Base-by-base conservation (phyloP, 1,140 invertebrate species). In the Atta cephalotes region DNA sequence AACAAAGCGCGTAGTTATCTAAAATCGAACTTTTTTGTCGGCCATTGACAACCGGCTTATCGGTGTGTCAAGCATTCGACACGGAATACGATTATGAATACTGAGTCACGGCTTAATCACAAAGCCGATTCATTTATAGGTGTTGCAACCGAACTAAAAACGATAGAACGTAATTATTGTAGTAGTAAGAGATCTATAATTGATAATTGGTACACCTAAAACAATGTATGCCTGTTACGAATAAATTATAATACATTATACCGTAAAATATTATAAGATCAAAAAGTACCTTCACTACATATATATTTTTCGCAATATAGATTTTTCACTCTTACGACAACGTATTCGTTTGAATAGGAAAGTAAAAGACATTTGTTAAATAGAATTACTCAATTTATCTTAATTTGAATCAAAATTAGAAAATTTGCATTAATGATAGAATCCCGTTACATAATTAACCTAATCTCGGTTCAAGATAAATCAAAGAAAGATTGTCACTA, bases 21-120 rank as follows among this genome's bases (percentile, higher is more conserved):
- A 84, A 84, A 84, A 84, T 84, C 70, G 80, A 84, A 84, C 80
- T 84, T 84, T 84, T 84, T 63, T 51, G 80, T 84, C 80, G 70
- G 58, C 70, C 56, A 84, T 76, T 76, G 80, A 84, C 80, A 84
- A 84, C 70, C 70, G 70, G 56, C 80, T 84, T 84, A 84, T 84
- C 80, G 70, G 39, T 71, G 68, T 84, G 56, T 84, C 70, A 35
- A 84, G 58, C 80, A 74, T 84, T 80, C 70, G 80, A 76, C 71
- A 84, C 70, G 70, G 80, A 76, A 84, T 76, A 76, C 28, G 56
- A 74, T 84, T 84, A 74, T 62, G 80, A 82, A 62, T 45, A 74
- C 49, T 82, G 80, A 84, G 80, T 76, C 70, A 84, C 80, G 70
- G 70, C 35, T 84, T 84, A 84, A 84, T 84, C 53, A 74, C 70